Evolutionary conservation across 2,888 invertebrate genomes (phyloP).

Genomic region (Fissipunctia ypsillon): DNA sequence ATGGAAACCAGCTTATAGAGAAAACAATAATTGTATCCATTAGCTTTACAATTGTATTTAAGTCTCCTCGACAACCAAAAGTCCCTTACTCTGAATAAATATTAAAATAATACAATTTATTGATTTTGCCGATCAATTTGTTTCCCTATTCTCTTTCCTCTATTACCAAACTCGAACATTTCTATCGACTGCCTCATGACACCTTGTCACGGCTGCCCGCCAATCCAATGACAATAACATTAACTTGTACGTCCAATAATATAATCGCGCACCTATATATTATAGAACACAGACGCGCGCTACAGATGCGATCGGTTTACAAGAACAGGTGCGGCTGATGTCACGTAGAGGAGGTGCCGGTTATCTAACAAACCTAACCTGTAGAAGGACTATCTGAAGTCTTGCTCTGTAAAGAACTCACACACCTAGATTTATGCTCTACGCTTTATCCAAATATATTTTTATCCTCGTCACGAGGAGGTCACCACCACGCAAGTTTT

Average conservation of each 20-base stretch:
- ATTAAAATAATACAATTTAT: not conserved
- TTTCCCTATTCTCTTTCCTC: not conserved
- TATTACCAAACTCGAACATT: conserved; percentile 1
- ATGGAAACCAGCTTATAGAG: not conserved
- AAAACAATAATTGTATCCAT: not conserved
- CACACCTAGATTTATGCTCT: not conserved
- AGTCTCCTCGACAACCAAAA: not conserved
- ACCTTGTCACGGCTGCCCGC: conserved; percentile 3
- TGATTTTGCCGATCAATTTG: no score
- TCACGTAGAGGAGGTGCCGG: conserved; percentile 27
- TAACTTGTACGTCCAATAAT: conserved; percentile 20
- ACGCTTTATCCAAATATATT: no score
- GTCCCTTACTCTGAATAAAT: not conserved
- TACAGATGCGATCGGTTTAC: conserved; percentile 42
- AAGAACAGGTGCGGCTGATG: conserved; percentile 27
- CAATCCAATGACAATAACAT: conserved; percentile 39
- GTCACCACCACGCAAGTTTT: not conserved
- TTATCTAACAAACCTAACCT: not conserved
- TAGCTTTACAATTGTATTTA: not conserved
- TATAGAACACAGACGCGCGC: no score
- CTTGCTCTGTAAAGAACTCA: not conserved
- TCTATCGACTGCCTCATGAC: not conserved
- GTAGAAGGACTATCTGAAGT: conserved; percentile 24
- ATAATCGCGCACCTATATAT: conserved; percentile 20
- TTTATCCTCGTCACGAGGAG: no score